Evolutionary conservation across 2,888 invertebrate genomes (phyloP).

Genomic region (Volucella bombylans): DNA sequence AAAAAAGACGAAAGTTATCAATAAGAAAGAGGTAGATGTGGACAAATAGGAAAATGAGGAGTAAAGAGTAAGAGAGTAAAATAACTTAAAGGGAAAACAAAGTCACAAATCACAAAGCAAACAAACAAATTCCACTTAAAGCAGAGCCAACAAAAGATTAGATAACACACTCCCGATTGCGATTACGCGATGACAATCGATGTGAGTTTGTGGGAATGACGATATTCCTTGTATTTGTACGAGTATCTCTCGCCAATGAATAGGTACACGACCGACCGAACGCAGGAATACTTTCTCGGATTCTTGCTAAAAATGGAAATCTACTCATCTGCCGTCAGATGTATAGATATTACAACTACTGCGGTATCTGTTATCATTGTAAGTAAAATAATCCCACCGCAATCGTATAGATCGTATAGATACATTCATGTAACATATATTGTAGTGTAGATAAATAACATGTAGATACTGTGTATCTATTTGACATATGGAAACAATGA

Average conservation of each 20-base stretch:
- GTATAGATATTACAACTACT: neutral
- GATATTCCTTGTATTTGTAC: neutral
- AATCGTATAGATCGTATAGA: neutral
- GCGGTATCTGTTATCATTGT: constrained; percentile 22
- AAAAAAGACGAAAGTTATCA: neutral
- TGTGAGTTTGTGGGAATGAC: neutral
- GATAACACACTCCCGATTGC: constrained; percentile 25
- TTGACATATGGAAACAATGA: constrained; percentile 35
- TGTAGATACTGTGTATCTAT: constrained; percentile 36
- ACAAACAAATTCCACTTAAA: constrained; percentile 14
- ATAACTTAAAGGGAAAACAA: neutral
- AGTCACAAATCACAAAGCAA: neutral
- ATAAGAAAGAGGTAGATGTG: neutral
- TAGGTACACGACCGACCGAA: neutral
- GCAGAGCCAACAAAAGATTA: constrained; percentile 45
- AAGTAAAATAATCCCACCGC: constrained; percentile 16
- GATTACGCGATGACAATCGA: constrained; percentile 3
- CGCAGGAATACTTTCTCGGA: neutral
- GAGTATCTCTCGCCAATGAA: neutral
- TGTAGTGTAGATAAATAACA: neutral
- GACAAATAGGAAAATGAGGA: neutral
- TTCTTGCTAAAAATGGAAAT: constrained; percentile 31
- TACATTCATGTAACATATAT: too few relatives aligned
- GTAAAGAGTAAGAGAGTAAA: too few relatives aligned
- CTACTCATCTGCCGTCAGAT: too few relatives aligned